A percentile compares a stretch with the other conserved stretches of the same genome.
Evolutionary conservation across 2,797 vertebrate species (phyloP).

Genomic region (Eulemur coronatus): DNA sequence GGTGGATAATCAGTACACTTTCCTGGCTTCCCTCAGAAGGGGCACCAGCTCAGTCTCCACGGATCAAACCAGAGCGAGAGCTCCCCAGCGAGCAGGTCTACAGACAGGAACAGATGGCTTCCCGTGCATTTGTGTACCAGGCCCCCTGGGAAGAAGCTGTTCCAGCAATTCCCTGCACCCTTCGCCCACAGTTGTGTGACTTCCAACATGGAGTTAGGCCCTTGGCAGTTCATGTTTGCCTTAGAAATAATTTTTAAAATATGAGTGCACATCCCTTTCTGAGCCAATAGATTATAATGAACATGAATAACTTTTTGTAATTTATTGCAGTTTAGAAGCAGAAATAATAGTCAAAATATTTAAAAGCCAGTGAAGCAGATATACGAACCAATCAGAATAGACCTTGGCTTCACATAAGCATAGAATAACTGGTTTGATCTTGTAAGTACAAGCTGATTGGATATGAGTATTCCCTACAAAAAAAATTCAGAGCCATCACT

Average conservation of each 20-base stretch:
- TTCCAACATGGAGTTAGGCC: neutral
- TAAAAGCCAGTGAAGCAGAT: neutral
- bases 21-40: neutral
- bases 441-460: too few species aligned
- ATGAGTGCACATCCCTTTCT: neutral
- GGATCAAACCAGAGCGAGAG: neutral
- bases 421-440: neutral
- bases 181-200: neutral
- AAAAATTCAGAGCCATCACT: neutral
- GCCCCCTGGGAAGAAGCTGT: too few species aligned
- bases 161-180: accelerated
- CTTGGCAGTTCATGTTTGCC: neutral
- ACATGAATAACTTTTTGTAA: neutral
- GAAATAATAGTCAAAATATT: neutral
- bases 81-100: accelerated
- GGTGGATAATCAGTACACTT: accelerated
- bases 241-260: neutral
- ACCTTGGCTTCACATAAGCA: neutral
- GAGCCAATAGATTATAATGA: neutral
- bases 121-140: accelerated
- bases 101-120: neutral
- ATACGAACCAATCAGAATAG: neutral
- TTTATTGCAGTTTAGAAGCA: neutral
- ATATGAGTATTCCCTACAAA: too few species aligned
- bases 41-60: neutral